phyloP scores from a whole-genome alignment of 2,113 vertebrate species.

The Athene cunicularia region DNA sequence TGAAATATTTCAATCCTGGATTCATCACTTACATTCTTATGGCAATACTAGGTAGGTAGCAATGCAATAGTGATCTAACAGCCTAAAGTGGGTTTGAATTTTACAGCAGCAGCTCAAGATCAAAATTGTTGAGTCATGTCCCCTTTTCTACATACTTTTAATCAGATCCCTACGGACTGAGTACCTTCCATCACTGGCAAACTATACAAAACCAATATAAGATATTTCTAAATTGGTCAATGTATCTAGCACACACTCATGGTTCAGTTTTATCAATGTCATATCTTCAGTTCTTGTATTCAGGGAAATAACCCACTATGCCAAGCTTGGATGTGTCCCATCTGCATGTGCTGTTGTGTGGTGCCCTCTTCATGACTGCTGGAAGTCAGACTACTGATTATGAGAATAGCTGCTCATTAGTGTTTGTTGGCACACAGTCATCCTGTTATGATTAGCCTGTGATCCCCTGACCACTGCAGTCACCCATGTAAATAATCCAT shows the following conservation, averaged over 20 bases:
- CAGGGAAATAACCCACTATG: not conserved
- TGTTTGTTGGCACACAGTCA: not conserved
- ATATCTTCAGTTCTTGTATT: not conserved
- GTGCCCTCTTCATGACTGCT: not conserved
- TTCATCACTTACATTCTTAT: not conserved
- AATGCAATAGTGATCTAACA: not conserved
- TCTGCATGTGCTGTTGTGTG: not conserved
- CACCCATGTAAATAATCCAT: constrained; percentile 13
- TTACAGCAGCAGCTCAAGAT: not conserved
- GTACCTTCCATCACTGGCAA: not conserved
- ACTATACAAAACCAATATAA: not conserved
- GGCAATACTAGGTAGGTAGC: not conserved
- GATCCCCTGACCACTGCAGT: constrained; percentile 4
- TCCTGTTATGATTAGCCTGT: not conserved
- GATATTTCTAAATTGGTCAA: not conserved
- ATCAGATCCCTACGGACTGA: not conserved
- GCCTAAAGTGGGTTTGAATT: not conserved
- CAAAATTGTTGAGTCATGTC: not conserved
- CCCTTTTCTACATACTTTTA: not conserved
- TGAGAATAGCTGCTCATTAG: not conserved
- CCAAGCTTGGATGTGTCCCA: not conserved
- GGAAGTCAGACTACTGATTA: not conserved
- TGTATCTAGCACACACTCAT: not conserved
- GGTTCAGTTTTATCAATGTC: not conserved
- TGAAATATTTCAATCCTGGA: not conserved